Base-by-base conservation (phyloP, 2,888 invertebrate species). In the Dorcus parallelipipedus region DNA sequence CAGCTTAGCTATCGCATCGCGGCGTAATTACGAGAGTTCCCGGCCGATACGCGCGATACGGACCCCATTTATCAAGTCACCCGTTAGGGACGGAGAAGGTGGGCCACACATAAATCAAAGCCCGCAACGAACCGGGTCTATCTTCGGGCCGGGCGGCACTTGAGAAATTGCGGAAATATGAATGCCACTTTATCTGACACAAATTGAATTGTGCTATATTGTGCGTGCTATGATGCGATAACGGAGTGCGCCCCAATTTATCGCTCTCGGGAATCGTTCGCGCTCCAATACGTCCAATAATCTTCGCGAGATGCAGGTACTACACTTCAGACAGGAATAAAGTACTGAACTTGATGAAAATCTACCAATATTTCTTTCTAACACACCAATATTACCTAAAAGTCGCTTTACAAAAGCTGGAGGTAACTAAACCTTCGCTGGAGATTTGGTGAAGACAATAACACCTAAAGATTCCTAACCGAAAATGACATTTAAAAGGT, bases 1-100 rank as follows among this genome's bases (percentile, higher is more conserved):
- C 72, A 69, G 69, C 66, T 67, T 62, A 67, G 66, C 69, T 66
- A 69, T 71, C 69, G 67, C 67, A 52, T 42, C 40, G 54, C 38
- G 45, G 38, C 47, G 56, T 33, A 38, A 45, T 17, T 23, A 48
- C 45, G 41, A 49, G 33, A 42, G 54, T 63, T 63, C 63, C 61
- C 58, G 63, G 60, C 60, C 63, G 63, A 63, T 63, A 60, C 58
- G 58, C 63, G 45, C 58, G 63, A 64, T 63, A 61, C 63, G 60
- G 63, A 63, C 58, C 56, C 60, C 64, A 63, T 64, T 64, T 64
- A 64, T 64, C 64, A 63, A 61, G 64, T 64, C 63, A 57, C 64
- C 61, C 61, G 64, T 63, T 63, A 64, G 61, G 60, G 59, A 61
- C 63, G 64, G 59, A 57, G 59, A 58, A 61, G 63, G 64, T 64